Evolutionary conservation across 1,140 invertebrate species (phyloP), one percentile per base, ranked within the genome.

Genomic region (Brachionus asplanchnoidis): DNA sequence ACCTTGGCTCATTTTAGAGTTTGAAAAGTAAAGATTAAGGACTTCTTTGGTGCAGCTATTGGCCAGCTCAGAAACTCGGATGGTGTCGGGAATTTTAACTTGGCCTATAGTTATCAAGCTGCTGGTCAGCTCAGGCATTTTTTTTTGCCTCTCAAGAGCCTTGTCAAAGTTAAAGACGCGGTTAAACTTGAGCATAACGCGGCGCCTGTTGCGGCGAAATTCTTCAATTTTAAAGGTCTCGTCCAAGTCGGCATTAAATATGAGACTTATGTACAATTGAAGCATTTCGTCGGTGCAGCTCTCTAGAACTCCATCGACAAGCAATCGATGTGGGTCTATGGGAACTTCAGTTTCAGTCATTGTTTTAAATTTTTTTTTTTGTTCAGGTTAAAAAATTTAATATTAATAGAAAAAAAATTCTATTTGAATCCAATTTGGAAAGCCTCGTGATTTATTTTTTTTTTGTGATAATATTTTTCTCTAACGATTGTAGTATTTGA

Each of bases 181-280:
- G 53, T 66, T 82, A 28, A 82, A 68, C 17, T 36, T 82, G 26
- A 82, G 7, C 17, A 28, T 3, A 14, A 82, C 79, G 14, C 53
- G 20, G 26, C 65, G 79, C 9, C 32, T 42, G 36, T 82, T 60
- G 20, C 79, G 79, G n/a, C 79, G 53, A 40, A 65, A 82, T 68
- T 82, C 53, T 26, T 82, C 79, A 42, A 82, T 65, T 28, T 82
- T 82, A 68, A 82, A 82, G 40, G 50, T 65, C 26, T 82, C 79
- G 23, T 82, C 79, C 26, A 82, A 68, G 12, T 82, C 42, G 17
- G n/a, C 20, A 40, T 82, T 82, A 5, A 82, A 65, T 23, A 82
- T 60, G n/a, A 82, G 32, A 26, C 36, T 40, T 14, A 82, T 82
- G 42, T 82, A 82, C 20, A 82, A 36, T 46, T 68, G 79, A 65